These are phyloP conservation scores for Malacosoma neustria DNA, from an alignment of 2,888 invertebrate genomes.

Conservation along the genomic window DNA sequence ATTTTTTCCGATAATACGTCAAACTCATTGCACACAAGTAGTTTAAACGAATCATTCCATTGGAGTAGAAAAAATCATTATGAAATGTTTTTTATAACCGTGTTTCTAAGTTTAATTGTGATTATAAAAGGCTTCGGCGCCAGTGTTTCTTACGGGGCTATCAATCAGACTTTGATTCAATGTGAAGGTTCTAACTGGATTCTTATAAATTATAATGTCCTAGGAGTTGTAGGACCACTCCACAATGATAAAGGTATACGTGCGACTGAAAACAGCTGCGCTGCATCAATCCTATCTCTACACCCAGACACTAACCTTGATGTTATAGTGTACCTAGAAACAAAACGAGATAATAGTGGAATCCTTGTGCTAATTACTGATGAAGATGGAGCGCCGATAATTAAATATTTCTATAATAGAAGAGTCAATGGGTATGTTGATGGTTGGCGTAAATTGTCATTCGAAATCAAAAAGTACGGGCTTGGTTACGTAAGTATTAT, in stretches of 20 bases:
- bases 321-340: conserved; percentile 16
- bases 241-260: conserved; percentile 6
- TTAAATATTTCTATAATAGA: conserved; percentile 10
- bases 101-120: background rate
- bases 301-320: conserved; percentile 13
- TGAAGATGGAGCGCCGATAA: conserved; percentile 9
- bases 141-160: background rate
- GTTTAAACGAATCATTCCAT: background rate
- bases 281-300: conserved; percentile 17
- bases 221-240: conserved; percentile 1
- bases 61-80: background rate
- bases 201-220: background rate
- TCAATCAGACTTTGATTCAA: background rate
- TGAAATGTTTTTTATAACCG: background rate
- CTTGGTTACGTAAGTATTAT: conserved; percentile 25
- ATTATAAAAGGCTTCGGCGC: background rate
- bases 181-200: conserved; percentile 5
- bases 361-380: conserved; percentile 17
- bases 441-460: conserved; percentile 19
- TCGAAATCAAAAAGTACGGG: conserved; percentile 11
- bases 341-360: conserved; percentile 14
- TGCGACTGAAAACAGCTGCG: conserved; percentile 18
- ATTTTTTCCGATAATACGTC: background rate
- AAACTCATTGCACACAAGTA: background rate
- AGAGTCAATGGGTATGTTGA: conserved; percentile 11